phyloP scores from a whole-genome alignment of 2,888 invertebrate species.

The Saturnia japonica region DNA sequence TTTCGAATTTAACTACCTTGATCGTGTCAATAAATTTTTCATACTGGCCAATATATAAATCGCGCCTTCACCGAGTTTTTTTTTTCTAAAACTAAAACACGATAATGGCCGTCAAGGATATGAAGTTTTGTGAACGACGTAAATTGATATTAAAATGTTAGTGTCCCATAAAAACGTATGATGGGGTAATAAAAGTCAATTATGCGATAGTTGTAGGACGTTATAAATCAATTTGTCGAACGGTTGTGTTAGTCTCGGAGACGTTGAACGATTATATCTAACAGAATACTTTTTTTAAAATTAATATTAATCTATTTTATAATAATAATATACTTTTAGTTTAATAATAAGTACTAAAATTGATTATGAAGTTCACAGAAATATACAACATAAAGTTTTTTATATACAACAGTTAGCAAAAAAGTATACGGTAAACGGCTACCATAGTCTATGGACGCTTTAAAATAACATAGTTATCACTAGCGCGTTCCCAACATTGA shows the following conservation, averaged over 20 bases:
- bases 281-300: not conserved
- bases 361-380: no score
- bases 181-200: conserved; percentile 54
- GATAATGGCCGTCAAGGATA: not conserved
- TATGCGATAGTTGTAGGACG: conserved; percentile 49
- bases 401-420: no score
- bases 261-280: conserved; percentile 4
- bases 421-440: no score
- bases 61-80: not conserved
- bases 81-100: not conserved
- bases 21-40: not conserved
- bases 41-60: not conserved
- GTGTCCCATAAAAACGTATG: conserved; percentile 21
- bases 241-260: conserved; percentile 15
- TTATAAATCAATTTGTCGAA: conserved; percentile 52
- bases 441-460: no score
- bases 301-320: not conserved
- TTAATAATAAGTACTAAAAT: not conserved
- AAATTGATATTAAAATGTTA: conserved; percentile 21
- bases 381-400: no score
- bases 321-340: not conserved
- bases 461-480: no score
- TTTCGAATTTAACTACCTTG: not conserved
- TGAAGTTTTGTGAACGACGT: conserved; percentile 9
- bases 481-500: no score